phyloP scores from a whole-genome alignment of 2,888 invertebrate genomes.

The Sinohyriopsis cumingii region DNA sequence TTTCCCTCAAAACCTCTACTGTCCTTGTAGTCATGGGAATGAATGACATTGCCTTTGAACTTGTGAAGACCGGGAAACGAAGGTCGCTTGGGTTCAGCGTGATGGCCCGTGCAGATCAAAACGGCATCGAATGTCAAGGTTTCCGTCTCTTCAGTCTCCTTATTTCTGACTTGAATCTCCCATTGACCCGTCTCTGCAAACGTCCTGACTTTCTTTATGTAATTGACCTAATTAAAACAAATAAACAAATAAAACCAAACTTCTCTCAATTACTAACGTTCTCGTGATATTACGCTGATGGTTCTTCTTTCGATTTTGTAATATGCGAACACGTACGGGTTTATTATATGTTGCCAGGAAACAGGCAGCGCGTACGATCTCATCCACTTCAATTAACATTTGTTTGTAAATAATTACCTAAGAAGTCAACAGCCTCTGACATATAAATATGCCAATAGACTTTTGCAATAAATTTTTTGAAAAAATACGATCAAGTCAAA shows the following conservation, averaged over 20 bases:
- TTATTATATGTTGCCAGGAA: too few relatives aligned
- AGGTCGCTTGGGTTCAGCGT: conserved; percentile 52
- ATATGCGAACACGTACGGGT: too few relatives aligned
- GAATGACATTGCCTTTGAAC: conserved; percentile 50
- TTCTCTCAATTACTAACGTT: too few relatives aligned
- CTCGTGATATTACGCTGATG: too few relatives aligned
- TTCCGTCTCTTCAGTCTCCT: conserved; percentile 38
- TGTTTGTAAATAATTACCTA: too few relatives aligned
- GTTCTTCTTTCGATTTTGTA: too few relatives aligned
- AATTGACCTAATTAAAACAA: conserved; percentile 28
- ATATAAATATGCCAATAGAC: too few relatives aligned
- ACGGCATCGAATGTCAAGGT: conserved; percentile 61
- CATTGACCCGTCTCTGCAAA: conserved; percentile 64
- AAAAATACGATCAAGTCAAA: too few relatives aligned
- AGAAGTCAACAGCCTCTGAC: too few relatives aligned
- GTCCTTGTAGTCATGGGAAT: conserved; percentile 55
- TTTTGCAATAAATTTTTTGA: too few relatives aligned
- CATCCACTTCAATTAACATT: too few relatives aligned
- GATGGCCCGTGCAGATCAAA: conserved; percentile 66
- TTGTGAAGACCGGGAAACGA: conserved; percentile 45
- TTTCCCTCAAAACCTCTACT: conserved; percentile 55
- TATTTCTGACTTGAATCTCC: conserved; percentile 57
- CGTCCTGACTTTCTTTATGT: conserved; percentile 42
- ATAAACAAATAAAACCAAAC: background rate
- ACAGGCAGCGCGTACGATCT: too few relatives aligned